Base-by-base conservation (phyloP, 2,888 invertebrate genomes). In the Sinodicranocentrus sp. region DNA sequence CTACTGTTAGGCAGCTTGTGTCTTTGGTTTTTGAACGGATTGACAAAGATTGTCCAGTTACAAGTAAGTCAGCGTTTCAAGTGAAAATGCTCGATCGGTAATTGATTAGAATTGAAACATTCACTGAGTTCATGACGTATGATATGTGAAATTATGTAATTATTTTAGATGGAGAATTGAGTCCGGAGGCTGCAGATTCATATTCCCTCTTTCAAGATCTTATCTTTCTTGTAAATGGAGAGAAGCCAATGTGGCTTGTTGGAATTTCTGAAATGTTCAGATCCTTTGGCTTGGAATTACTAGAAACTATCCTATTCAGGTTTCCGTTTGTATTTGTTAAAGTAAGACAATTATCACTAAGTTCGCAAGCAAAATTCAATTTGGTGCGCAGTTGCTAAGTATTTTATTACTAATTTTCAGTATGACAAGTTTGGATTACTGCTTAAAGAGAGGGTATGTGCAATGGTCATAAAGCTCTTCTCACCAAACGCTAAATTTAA, bases 401-500 rank as follows among this genome's bases (percentile, higher is more conserved):
- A 44, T 52, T 70, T 77, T 85, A 39, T 28, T 85, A 86, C 10
- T 33, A 88, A 83, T 84, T 93, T 92, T 44, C 91, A 98, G 96
- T 97, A 98, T 91, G 94, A 94, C 3, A 98, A 99, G 91, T 98
- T 99, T 90, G 95, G 96, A 89, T 96, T 98, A 90, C 91, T 99
- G 43, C 91, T 99, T 75, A 99, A 98, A 91, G 99, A 99, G 91
- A 94, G 97, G 86, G 98, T 99, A 0, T 99, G 99, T 91, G 98
- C 99, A 0, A 92, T 99, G 89, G 97, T 99, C n/a, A 99, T 99
- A 87, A 96, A 98, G 91, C 92, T 99, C 84, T 99, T 99, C 91
- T 99, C 99, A 25, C 99, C 99, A 13, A 99, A 98, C 90, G 96
- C 99, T n/a, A 99, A 99, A 90, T 97, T 97, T 91, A 94, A 97